A percentile compares a stretch with the other conserved stretches of the same genome.
These are phyloP conservation scores for Leptinotarsa haldemani DNA, from an alignment of 2,888 invertebrate species.

Conservation along the genomic window DNA sequence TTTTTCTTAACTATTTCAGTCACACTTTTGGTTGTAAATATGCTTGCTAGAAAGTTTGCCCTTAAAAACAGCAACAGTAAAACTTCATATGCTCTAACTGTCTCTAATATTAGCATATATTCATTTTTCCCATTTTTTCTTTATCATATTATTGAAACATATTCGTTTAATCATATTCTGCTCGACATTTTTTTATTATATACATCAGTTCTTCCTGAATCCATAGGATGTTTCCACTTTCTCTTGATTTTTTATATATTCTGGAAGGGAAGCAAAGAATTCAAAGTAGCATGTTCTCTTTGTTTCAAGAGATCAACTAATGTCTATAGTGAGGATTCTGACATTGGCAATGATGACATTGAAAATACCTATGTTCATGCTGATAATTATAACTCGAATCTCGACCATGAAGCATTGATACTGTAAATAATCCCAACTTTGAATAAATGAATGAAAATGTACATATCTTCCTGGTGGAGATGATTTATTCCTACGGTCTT, in stretches of 20 bases:
- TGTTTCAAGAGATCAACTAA: constrained; percentile 5
- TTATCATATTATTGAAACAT: background rate
- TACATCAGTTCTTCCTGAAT: background rate
- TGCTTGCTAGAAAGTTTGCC: background rate
- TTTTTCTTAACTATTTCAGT: background rate
- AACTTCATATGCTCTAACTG: background rate
- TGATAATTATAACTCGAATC: background rate
- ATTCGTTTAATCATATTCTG: background rate
- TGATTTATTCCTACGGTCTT: no score
- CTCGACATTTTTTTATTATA: background rate
- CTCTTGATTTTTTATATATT: constrained; percentile 3
- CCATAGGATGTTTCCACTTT: background rate
- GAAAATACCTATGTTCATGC: constrained; percentile 8
- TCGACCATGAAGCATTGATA: background rate
- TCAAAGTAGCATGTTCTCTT: constrained; percentile 6
- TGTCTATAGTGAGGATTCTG: constrained; percentile 14
- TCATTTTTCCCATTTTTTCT: background rate
- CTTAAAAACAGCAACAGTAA: background rate
- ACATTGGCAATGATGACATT: background rate
- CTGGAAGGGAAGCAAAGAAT: constrained; percentile 20
- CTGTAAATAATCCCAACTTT: background rate
- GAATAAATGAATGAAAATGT: background rate
- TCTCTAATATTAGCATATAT: constrained; percentile 14
- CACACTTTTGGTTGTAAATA: background rate
- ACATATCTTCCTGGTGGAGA: background rate